These are phyloP conservation scores for Diachasmimorpha longicaudata DNA, from an alignment of 1,140 invertebrate species.

Conservation along the genomic window DNA sequence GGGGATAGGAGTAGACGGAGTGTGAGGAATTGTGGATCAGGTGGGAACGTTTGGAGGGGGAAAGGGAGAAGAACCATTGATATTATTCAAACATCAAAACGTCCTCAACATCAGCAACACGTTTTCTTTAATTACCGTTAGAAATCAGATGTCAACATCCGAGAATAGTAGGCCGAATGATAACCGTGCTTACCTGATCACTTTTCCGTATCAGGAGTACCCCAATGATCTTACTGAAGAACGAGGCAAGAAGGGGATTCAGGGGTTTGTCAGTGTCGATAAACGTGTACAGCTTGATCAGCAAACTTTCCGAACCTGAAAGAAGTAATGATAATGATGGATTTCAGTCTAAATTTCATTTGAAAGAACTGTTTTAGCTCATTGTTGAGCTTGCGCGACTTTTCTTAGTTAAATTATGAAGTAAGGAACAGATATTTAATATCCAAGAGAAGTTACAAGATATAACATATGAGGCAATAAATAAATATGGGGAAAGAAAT, in stretches of 20 bases:
- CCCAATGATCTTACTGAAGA: constrained; percentile 93
- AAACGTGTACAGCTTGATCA: constrained; percentile 88
- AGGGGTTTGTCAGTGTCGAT: constrained; percentile 84
- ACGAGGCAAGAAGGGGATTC: constrained; percentile 93
- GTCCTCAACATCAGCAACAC: neutral
- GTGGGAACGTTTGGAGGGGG: constrained; percentile 8
- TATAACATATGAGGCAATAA: no score
- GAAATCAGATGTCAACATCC: constrained; percentile 16
- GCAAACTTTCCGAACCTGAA: constrained; percentile 72
- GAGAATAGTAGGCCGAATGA: neutral
- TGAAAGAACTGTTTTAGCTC: no score
- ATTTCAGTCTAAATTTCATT: neutral
- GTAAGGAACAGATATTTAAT: no score
- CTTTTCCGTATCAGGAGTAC: constrained; percentile 82
- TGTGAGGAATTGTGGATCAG: no score
- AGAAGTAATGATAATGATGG: constrained; percentile 16
- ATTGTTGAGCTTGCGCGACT: no score
- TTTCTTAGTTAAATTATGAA: no score
- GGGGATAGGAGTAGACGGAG: constrained; percentile 30
- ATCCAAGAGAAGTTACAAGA: no score
- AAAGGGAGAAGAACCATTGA: constrained; percentile 20
- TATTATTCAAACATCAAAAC: constrained; percentile 21
- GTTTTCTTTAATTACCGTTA: neutral
- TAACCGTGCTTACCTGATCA: constrained; percentile 68
- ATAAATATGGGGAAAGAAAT: no score